phyloP scores from a whole-genome alignment of 2,113 vertebrate species.

The Rhodinocichla rosea region DNA sequence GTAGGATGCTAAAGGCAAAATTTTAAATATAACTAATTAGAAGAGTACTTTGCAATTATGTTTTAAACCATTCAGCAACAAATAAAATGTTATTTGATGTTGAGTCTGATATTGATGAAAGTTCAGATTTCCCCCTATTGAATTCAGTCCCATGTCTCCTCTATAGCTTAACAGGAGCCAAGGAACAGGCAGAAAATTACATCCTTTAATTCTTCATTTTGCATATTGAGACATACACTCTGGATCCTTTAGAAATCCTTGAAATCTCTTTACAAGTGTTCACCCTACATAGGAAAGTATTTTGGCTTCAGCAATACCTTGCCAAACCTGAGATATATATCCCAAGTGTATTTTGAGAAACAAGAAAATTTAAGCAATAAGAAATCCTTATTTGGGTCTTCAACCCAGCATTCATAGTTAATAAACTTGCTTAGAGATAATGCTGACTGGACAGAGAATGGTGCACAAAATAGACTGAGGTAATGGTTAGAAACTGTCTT shows the following conservation, averaged over 20 bases:
- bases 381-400: not conserved
- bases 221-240: not conserved
- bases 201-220: not conserved
- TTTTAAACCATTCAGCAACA: constrained; percentile 26
- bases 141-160: not conserved
- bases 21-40: constrained; percentile 68
- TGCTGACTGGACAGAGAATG: not conserved
- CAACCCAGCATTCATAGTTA: not conserved
- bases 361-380: not conserved
- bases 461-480: not conserved
- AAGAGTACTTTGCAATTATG: constrained; percentile 32
- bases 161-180: not conserved
- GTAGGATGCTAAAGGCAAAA: constrained; percentile 48
- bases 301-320: not conserved
- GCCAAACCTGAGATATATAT: not conserved
- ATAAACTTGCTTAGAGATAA: not conserved
- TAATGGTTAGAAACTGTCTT: not conserved
- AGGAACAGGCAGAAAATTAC: not conserved
- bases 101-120: not conserved
- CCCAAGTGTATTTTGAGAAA: not conserved
- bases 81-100: constrained; percentile 24
- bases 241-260: not conserved
- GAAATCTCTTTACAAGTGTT: not conserved
- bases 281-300: not conserved
- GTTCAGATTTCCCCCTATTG: not conserved